Base-by-base conservation (phyloP, 2,797 vertebrate species). In the Rhadinocentrus ornatus region DNA sequence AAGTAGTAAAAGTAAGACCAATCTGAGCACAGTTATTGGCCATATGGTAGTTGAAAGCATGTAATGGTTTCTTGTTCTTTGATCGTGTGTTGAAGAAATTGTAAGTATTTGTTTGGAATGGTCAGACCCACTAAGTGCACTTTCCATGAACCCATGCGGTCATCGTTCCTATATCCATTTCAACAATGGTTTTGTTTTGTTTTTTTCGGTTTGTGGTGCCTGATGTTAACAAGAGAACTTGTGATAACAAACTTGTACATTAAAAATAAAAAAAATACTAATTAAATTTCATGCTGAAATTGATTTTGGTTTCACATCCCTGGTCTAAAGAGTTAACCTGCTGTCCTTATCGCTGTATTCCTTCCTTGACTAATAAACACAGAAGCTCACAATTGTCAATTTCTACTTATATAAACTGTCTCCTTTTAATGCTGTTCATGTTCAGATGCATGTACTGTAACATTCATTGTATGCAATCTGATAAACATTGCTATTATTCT, bases 101-200 rank as follows among this genome's bases (percentile, higher is more conserved):
- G 55, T 52, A n/a, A 68, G 66, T 48, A 20, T 79, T 70, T 69
- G 81, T 77, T 22, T 39, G 81, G 82, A 68, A 61, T 83, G 86
- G 83, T 82, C 71, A 50, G 84, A 87, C 84, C 90, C 86, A 89
- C 86, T 89, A 92, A 93, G 91, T 91, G 91, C 92, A 92, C 92
- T 93, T 93, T 93, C 84, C 92, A 88, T 74, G 81, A 77, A 80
- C 84, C 90, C 71, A 78, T 44, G 69, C 88, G 75, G 82, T 88
- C 55, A 76, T 85, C 75, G 73, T 82, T 91, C 83, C 83, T 91
- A 71, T 85, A 41, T 76, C 71, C 81, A 88, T 92, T 88, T 90
- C 84, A 89, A 48, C 52, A 69, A 53, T 75, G 34, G 71, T 32
- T 50, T 9, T 50, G 27, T 55, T 32, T 73, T 34, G 63, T 63